These are phyloP conservation scores for Actinernus sp. DNA, from an alignment of 92 coral and sea anemone genomes.

Conservation along the genomic window DNA sequence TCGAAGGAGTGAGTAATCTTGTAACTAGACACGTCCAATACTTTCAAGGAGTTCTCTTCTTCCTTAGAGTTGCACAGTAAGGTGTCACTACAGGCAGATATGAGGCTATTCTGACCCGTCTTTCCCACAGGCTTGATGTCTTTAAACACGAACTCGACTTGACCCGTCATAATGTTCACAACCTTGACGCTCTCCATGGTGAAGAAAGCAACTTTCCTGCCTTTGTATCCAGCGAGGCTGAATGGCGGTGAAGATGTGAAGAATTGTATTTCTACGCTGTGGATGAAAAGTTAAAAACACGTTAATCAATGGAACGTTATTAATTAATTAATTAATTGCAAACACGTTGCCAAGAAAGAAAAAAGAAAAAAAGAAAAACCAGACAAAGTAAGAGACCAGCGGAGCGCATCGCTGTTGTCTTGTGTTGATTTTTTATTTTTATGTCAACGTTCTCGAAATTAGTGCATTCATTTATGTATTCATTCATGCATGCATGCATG, in stretches of 20 bases:
- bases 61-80: slow-evolving; percentile 78
- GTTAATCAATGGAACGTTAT: no score
- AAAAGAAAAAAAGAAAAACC: no score
- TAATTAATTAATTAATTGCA: no score
- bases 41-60: slow-evolving; percentile 69
- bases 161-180: slow-evolving; percentile 48
- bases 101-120: slow-evolving; percentile 72
- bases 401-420: no score
- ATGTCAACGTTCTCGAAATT: no score
- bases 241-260: slow-evolving; percentile 70
- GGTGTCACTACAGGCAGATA: slow-evolving; percentile 39
- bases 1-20: slow-evolving; percentile 46
- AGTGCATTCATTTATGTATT: no score
- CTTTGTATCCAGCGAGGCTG: slow-evolving; percentile 61
- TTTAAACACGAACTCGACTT: slow-evolving; percentile 13
- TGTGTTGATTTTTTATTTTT: no score
- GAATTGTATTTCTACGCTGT: slow-evolving; percentile 55
- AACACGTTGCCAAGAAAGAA: no score
- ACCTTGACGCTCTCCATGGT: slow-evolving; percentile 66
- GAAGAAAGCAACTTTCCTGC: slow-evolving; percentile 58
- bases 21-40: slow-evolving; percentile 31
- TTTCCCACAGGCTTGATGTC: slow-evolving; percentile 69
- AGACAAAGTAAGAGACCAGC: no score
- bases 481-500: no score
- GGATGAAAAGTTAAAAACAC: no score